A percentile compares a stretch with the other conserved stretches of the same genome.
These are phyloP conservation scores for Gastrophryne carolinensis DNA, from an alignment of 2,797 vertebrate species.

Conservation along the genomic window DNA sequence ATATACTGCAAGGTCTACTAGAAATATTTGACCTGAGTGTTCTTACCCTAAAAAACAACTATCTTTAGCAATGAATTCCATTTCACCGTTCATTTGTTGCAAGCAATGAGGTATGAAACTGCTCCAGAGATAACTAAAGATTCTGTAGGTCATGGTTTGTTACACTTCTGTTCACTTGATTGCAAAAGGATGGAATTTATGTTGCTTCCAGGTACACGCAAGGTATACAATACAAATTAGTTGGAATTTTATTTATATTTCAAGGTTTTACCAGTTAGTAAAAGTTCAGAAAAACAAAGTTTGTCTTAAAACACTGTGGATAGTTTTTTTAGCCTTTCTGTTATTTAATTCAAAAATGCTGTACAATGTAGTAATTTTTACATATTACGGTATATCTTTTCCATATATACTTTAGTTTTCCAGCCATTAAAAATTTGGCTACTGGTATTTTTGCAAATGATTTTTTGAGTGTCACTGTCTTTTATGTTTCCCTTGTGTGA, in stretches of 20 bases:
- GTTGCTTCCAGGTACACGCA: conserved; percentile 22
- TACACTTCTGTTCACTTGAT: conserved; percentile 33
- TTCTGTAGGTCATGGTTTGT: conserved; percentile 23
- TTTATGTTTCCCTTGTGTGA: too few species aligned
- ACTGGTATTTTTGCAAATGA: too few species aligned
- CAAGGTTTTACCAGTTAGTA: neutral
- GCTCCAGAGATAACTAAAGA: conserved; percentile 29
- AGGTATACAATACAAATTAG: conserved; percentile 16
- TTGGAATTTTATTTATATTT: conserved; percentile 6
- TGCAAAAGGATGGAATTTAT: conserved; percentile 33
- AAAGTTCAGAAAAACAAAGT: too few species aligned
- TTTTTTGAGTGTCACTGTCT: too few species aligned
- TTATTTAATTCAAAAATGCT: too few species aligned
- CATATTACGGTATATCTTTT: too few species aligned
- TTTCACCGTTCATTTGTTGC: conserved; percentile 47
- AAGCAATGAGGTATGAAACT: conserved; percentile 40
- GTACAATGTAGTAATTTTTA: too few species aligned
- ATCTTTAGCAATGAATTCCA: conserved; percentile 39
- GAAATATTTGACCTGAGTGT: conserved; percentile 22
- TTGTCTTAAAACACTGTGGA: too few species aligned
- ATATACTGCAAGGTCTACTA: too few species aligned
- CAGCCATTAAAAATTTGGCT: too few species aligned
- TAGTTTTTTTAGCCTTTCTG: too few species aligned
- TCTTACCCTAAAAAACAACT: conserved; percentile 26
- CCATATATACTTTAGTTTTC: too few species aligned